These are phyloP conservation scores for Pelagia noctiluca DNA, from an alignment of 30 jellyfish, hydroid and myxozoan genomes.

Conservation along the genomic window DNA sequence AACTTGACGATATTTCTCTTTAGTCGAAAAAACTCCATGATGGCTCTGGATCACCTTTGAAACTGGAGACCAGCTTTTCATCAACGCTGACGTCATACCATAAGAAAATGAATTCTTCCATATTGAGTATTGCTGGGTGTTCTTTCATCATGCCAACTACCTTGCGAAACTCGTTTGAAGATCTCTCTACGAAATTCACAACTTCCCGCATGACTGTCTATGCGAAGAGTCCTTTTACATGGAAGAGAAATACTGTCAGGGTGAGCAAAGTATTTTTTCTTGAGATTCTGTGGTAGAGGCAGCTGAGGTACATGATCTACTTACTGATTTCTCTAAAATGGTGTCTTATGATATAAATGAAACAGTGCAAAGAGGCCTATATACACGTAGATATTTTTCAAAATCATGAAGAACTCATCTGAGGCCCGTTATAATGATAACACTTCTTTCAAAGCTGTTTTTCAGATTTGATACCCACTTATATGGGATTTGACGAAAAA, in stretches of 20 bases:
- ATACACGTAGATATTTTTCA: too few relatives aligned
- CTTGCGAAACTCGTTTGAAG: background rate
- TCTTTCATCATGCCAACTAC: conserved; percentile 30
- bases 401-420: too few relatives aligned
- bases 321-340: too few relatives aligned
- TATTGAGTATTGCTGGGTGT: conserved; percentile 29
- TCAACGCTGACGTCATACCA: conserved; percentile 10
- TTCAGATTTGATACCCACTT: too few relatives aligned
- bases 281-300: background rate
- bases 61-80: conserved; percentile 12
- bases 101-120: background rate
- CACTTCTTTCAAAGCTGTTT: too few relatives aligned
- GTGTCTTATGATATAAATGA: too few relatives aligned
- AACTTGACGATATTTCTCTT: too few relatives aligned
- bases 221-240: conserved; percentile 36
- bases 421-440: too few relatives aligned
- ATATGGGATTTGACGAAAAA: too few relatives aligned
- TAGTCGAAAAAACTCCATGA: too few relatives aligned
- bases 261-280: conserved; percentile 1
- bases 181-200: background rate
- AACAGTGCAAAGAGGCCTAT: too few relatives aligned
- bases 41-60: background rate
- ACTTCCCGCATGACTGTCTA: conserved; percentile 33
- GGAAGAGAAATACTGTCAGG: conserved; percentile 7
- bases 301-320: too few relatives aligned